Conservation (phyloP, 2,797 vertebrate species). For the Babyrousa celebensis region DNA sequence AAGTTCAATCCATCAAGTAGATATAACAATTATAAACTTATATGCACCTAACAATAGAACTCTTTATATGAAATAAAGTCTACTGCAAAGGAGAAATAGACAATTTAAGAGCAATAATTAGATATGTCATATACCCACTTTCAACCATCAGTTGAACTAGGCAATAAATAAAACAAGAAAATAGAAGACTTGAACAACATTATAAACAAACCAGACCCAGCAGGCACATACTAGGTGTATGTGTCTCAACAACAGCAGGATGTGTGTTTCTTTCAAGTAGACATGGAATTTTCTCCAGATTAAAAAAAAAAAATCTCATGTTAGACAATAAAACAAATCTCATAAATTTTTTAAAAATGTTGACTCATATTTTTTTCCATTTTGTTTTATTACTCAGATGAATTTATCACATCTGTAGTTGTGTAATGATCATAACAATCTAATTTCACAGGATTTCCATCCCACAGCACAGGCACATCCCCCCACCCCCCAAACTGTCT, state of each 20-base stretch:
- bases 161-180: background rate
- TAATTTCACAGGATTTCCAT: no score
- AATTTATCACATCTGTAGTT: no score
- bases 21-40: background rate
- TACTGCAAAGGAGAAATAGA: background rate
- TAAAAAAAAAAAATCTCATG: background rate
- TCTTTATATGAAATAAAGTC: background rate
- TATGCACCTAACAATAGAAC: background rate
- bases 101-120: background rate
- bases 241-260: background rate
- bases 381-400: no score
- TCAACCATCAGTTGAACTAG: background rate
- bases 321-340: background rate
- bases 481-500: no score
- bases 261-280: background rate
- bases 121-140: background rate
- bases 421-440: no score
- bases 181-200: background rate
- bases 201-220: background rate
- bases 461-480: no score
- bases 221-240: background rate
- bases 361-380: background rate
- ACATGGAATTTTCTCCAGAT: background rate
- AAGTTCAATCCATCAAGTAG: background rate
- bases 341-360: background rate